Percentiles rank a stretch among this genome's conserved stretches.
Evolutionary conservation across 1,140 invertebrate genomes (phyloP).

Genomic region (Zaprionus vittiger): DNA sequence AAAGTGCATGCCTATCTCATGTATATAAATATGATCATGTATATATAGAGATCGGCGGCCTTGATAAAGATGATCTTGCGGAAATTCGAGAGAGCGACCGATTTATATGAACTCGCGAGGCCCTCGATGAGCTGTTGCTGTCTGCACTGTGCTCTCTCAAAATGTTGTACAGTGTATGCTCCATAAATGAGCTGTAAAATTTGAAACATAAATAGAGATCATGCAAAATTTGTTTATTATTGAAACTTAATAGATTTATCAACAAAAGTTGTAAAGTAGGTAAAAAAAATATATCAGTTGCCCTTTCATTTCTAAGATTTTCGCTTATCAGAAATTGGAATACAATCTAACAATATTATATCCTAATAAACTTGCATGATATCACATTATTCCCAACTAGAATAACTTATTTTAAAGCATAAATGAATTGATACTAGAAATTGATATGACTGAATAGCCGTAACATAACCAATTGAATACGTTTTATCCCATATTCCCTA

Average conservation of each 20-base stretch:
- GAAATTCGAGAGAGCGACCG: slow-evolving; percentile 37
- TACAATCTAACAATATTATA: too few relatives aligned
- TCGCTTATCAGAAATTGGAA: too few relatives aligned
- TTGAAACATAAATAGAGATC: too few relatives aligned
- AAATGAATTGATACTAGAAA: neutral
- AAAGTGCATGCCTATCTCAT: slow-evolving; percentile 29
- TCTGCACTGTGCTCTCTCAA: slow-evolving; percentile 12
- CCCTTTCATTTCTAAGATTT: too few relatives aligned
- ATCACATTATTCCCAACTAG: too few relatives aligned
- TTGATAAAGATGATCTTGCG: slow-evolving; percentile 73
- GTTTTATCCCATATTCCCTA: slow-evolving; percentile 14
- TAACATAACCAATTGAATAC: slow-evolving; percentile 8
- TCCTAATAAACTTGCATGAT: too few relatives aligned
- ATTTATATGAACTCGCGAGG: slow-evolving; percentile 56
- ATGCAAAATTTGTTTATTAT: too few relatives aligned
- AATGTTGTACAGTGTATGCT: slow-evolving; percentile 5
- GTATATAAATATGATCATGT: slow-evolving; percentile 13
- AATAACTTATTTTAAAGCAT: too few relatives aligned
- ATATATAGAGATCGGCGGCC: slow-evolving; percentile 62
- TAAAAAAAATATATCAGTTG: too few relatives aligned
- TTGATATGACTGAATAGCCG: neutral
- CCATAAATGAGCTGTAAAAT: neutral
- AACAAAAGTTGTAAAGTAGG: too few relatives aligned
- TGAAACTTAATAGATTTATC: too few relatives aligned
- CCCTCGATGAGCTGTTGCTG: slow-evolving; percentile 24